These are phyloP conservation scores for Megastigmus dorsalis DNA, from an alignment of 2,888 invertebrate species.

Conservation along the genomic window DNA sequence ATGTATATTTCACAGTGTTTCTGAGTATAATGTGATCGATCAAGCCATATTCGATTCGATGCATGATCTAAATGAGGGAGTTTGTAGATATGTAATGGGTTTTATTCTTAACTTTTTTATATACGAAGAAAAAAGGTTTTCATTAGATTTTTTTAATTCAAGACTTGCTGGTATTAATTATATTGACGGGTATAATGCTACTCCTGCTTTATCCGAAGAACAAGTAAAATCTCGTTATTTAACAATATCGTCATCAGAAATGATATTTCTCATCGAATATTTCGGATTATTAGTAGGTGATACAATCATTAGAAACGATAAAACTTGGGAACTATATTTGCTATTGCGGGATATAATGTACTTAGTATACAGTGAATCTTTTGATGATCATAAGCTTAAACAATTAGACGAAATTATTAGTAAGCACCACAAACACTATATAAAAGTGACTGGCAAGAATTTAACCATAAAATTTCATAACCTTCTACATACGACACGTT, in stretches of 20 bases:
- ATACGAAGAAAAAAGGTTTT: not conserved
- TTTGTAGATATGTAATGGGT: constrained; percentile 3
- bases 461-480: constrained; percentile 38
- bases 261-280: too few relatives aligned
- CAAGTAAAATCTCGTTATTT: constrained; percentile 3
- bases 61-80: constrained; percentile 12
- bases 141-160: not conserved
- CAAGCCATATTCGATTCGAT: constrained; percentile 2
- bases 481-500: not conserved
- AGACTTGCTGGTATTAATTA: not conserved
- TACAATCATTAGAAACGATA: too few relatives aligned
- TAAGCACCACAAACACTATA: too few relatives aligned
- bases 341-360: too few relatives aligned
- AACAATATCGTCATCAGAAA: too few relatives aligned
- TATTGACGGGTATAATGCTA: not conserved
- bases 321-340: too few relatives aligned
- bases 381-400: too few relatives aligned
- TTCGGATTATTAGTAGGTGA: too few relatives aligned
- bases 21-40: not conserved
- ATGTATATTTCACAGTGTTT: not conserved
- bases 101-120: not conserved
- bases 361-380: too few relatives aligned
- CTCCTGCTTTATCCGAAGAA: not conserved
- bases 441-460: too few relatives aligned
- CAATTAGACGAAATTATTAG: too few relatives aligned